Evolutionary conservation across 2,113 vertebrate species (phyloP).

Genomic region (Sinocyclocheilus rhinocerous): DNA sequence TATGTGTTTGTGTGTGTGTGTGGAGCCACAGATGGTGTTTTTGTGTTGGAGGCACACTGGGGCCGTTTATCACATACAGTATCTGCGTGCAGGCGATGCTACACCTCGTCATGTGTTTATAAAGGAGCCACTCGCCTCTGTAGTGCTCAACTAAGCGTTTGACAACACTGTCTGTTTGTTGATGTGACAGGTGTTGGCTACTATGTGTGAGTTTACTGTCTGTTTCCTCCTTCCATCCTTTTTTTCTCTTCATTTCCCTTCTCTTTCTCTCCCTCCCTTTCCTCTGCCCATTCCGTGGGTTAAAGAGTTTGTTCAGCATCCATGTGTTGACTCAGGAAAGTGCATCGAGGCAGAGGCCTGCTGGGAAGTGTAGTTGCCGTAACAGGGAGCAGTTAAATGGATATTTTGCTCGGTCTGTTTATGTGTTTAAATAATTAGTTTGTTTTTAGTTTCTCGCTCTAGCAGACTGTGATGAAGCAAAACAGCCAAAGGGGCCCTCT

Average conservation of each 20-base stretch:
- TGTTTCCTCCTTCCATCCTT: slow-evolving; percentile 5
- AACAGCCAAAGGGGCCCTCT: no score
- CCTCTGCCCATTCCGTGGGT: no score
- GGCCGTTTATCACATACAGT: slow-evolving; percentile 56
- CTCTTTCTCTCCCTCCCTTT: no score
- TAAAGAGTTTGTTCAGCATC: no score
- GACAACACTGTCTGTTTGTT: slow-evolving; percentile 52
- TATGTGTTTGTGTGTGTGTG: slow-evolving; percentile 27
- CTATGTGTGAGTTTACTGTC: slow-evolving; percentile 2
- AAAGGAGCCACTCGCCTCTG: slow-evolving; percentile 40
- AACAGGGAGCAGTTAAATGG: no score
- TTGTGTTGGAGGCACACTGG: slow-evolving; percentile 55
- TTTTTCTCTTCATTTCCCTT: slow-evolving; percentile 1
- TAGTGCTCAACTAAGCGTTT: slow-evolving; percentile 40
- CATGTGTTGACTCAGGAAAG: no score
- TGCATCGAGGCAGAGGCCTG: no score
- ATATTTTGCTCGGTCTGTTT: no score
- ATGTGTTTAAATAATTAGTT: no score
- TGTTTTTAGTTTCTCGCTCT: no score
- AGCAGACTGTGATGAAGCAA: no score
- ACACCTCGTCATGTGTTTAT: slow-evolving; percentile 32
- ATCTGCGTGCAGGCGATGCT: slow-evolving; percentile 34
- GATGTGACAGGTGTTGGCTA: slow-evolving; percentile 39
- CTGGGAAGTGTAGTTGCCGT: no score
- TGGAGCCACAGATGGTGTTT: slow-evolving; percentile 58